Base-by-base conservation (phyloP, 2,888 invertebrate species). In the Aphodius granarius region DNA sequence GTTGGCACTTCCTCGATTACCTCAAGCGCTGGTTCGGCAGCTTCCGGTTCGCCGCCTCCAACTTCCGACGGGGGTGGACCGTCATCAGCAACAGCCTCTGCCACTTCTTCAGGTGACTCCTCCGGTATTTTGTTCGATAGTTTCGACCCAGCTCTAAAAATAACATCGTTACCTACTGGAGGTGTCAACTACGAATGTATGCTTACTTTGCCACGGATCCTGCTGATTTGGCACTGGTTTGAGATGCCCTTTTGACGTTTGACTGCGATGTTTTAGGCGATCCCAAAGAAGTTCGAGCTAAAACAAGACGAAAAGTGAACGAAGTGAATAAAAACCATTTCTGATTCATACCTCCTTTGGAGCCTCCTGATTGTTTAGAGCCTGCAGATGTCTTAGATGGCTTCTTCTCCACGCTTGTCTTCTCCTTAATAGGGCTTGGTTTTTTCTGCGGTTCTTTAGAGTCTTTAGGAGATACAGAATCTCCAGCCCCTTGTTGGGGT, bases 101-200 rank as follows among this genome's bases (percentile, higher is more conserved):
- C 75, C 19, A 73, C 71, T 43, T 77, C 73, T 4, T 73, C 70
- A 9, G 77, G 65, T 13, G 77, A 73, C 66, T 77, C 77, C 70
- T 77, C 77, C 13, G 73, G 73, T 65, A 77, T 77, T 43, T 77
- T 72, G 18, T 16, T 22, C 15, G 72, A 16, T 6, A 71, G 15
- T 0, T 23, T 18, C 4, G 9, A 16, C 3, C 23, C 21, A 17
- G 64, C 6, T 17, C 21, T 71, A 21, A 9, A 19, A 19, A 22
- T 23, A 71, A 71, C n/a, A n/a, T n/a, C n/a, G n/a, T n/a, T n/a
- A n/a, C n/a, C n/a, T n/a, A n/a, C n/a, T n/a, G n/a, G n/a, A n/a
- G n/a, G n/a, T n/a, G n/a, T n/a, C n/a, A n/a, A n/a, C n/a, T 43
- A 6, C 43, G 13, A 43, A 9, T 5, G 5, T 0, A 23, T n/a